Conservation (phyloP, 1,140 invertebrate species). For the Drosophila dunni region DNA sequence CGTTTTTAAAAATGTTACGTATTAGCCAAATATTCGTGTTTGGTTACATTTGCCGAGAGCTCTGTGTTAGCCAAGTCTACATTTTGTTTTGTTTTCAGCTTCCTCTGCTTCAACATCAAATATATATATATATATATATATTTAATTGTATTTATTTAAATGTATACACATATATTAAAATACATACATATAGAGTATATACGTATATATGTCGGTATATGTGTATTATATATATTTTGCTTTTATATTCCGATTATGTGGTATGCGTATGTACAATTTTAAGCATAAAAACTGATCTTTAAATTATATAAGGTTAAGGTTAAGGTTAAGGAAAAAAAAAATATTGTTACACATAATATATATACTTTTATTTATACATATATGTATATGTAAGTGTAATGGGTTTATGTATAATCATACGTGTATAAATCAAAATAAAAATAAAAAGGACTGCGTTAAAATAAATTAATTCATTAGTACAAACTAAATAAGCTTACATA, state of each 20-base stretch:
- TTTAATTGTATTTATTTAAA: constrained; percentile 41
- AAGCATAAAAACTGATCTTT: constrained; percentile 67
- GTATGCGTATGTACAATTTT: constrained; percentile 72
- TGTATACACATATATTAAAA: constrained; percentile 17
- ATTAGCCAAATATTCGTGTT: constrained; percentile 3
- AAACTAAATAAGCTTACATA: constrained; percentile 65
- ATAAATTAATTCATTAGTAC: constrained; percentile 76
- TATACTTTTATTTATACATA: constrained; percentile 20
- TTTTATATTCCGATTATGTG: constrained; percentile 70
- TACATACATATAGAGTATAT: constrained; percentile 15
- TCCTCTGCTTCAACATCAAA: constrained; percentile 58
- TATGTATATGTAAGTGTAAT: constrained; percentile 17
- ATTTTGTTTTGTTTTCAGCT: constrained; percentile 3
- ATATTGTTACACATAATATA: constrained; percentile 3
- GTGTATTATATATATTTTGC: constrained; percentile 62
- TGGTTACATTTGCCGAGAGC: constrained; percentile 10
- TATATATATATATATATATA: constrained; percentile 75
- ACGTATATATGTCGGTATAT: constrained; percentile 41
- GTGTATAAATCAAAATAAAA: constrained; percentile 19
- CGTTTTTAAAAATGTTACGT: constrained; percentile 22
- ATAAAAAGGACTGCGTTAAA: constrained; percentile 51
- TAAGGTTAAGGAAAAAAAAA: constrained; percentile 43
- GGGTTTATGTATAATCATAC: constrained; percentile 15
- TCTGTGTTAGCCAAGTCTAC: neutral
- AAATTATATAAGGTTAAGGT: constrained; percentile 61